Evolutionary conservation across 2,888 invertebrate genomes (phyloP), one percentile per base, ranked within the genome.

Genomic region (Caenorhabditis macrosperma): DNA sequence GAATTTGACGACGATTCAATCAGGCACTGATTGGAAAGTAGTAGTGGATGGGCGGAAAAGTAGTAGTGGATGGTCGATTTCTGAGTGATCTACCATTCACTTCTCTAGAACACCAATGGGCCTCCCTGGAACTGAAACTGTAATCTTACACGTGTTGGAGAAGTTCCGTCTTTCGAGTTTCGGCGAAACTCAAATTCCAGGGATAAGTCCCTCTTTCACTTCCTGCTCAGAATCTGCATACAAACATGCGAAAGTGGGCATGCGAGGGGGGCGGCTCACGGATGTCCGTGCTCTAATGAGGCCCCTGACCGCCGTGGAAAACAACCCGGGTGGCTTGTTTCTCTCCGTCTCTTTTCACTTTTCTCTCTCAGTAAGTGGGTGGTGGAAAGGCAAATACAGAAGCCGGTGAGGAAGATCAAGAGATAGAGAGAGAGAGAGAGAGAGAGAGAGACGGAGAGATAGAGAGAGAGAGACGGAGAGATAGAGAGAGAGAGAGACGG

Each of bases 261-360:
- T 10, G 38, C 9, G 38, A 38, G 44, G 44, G 52, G 33, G 12
- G 41, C 15, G 24, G 20, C 24, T 68, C 17, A 38, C 26, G 41
- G 44, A 54, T 44, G 54, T 71, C 61, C 71, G 50, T 54, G 20
- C 50, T 59, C 61, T 71, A 61, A 71, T 71, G 61, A 61, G 71
- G 52, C 17, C 46, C n/a, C 46, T 66, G 60, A 60, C 52, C 48
- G 48, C 24, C 38, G n/a, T n/a, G 44, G 38, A 69, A 69, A 69
- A 69, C 69, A 69, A 54, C 33, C 60, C 22, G 33, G 41, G 48
- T 26, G 33, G 67, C 38, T 33, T 33, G 30, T 20, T 30, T 48
- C 24, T 50, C n/a, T 35, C 20, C 33, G 55, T 33, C 33, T 55
- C 55, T 55, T n/a, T 6, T 12, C 41, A 41, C 15, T n/a, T 41